These are phyloP conservation scores for Crotalus tigris DNA, from an alignment of 2,113 vertebrate species.

Conservation along the genomic window DNA sequence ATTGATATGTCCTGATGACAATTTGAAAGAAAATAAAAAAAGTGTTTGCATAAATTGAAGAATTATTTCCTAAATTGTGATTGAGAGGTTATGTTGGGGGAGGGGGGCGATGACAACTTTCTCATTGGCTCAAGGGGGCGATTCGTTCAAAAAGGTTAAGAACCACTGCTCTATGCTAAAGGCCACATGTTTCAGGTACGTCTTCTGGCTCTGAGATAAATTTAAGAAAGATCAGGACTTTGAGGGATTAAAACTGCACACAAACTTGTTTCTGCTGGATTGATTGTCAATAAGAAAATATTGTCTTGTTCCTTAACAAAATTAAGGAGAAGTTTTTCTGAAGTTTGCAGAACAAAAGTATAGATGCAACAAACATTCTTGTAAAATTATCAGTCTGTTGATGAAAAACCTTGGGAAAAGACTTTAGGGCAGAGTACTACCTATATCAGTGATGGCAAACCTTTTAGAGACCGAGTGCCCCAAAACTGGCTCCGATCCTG, in stretches of 20 bases:
- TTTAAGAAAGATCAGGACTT: background rate
- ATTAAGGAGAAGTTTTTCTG: background rate
- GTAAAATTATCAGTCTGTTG: background rate
- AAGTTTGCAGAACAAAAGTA: background rate
- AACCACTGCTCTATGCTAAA: background rate
- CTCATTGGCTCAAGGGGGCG: too few species aligned
- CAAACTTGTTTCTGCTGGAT: background rate
- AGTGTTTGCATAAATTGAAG: too few species aligned
- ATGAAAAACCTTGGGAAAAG: background rate
- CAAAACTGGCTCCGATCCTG: too few species aligned
- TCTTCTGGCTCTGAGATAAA: background rate
- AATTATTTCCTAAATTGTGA: too few species aligned
- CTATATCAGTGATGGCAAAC: too few species aligned
- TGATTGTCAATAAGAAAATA: background rate
- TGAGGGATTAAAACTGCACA: background rate
- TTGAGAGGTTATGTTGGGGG: too few species aligned
- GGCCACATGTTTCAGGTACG: background rate
- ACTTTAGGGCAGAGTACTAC: background rate
- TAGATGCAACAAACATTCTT: background rate
- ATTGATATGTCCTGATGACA: too few species aligned
- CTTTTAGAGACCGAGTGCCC: too few species aligned
- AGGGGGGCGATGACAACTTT: too few species aligned
- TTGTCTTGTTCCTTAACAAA: background rate
- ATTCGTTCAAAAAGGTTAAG: too few species aligned
- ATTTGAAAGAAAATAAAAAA: too few species aligned